Percentiles rank a stretch among this genome's conserved stretches.
phyloP scores from a whole-genome alignment of 2,113 vertebrate species.

The Excalfactoria chinensis region DNA sequence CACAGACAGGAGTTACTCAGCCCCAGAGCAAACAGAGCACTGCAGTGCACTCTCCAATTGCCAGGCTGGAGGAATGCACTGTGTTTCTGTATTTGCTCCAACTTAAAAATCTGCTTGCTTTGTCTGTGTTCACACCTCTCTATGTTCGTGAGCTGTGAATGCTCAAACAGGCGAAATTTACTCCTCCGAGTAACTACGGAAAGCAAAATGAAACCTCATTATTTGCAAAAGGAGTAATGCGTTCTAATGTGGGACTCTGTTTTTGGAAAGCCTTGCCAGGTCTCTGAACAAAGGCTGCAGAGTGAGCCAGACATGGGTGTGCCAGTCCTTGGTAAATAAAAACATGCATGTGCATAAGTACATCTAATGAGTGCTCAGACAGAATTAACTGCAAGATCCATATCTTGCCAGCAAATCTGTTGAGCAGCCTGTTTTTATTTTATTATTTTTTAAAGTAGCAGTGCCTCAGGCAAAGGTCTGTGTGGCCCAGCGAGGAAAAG shows the following conservation, averaged over 20 bases:
- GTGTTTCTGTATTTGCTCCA: not conserved
- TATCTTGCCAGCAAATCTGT: slow-evolving; percentile 57
- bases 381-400: slow-evolving; percentile 30
- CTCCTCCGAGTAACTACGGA: not conserved
- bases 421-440: not conserved
- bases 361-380: not conserved
- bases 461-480: slow-evolving; percentile 33
- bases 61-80: not conserved
- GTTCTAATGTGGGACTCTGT: not conserved
- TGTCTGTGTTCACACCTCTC: slow-evolving; percentile 19
- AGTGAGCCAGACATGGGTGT: slow-evolving; percentile 48
- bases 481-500: slow-evolving; percentile 13
- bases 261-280: slow-evolving; percentile 4
- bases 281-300: slow-evolving; percentile 15
- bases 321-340: slow-evolving; percentile 48
- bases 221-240: slow-evolving; percentile 21
- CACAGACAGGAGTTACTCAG: not conserved
- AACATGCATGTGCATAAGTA: slow-evolving; percentile 18
- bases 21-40: slow-evolving; percentile 35
- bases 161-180: not conserved
- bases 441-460: not conserved
- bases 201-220: slow-evolving; percentile 19
- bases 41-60: not conserved
- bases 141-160: not conserved
- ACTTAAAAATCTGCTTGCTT: slow-evolving; percentile 18